These are phyloP conservation scores for Steinernema feltiae DNA, from an alignment of 1,140 invertebrate genomes.

Conservation along the genomic window DNA sequence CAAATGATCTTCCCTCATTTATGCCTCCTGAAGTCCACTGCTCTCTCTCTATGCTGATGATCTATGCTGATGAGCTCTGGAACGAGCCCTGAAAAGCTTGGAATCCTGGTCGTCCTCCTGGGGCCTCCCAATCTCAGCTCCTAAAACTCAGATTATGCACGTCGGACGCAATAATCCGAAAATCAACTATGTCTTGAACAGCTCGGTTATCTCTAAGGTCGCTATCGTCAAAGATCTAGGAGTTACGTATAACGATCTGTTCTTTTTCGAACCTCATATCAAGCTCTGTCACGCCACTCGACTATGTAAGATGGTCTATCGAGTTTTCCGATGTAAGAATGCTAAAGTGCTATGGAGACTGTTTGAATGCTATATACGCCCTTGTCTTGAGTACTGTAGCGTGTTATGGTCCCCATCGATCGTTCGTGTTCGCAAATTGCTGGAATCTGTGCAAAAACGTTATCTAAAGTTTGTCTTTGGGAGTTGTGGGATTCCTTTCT, in stretches of 20 bases:
- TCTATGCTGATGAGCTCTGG: not conserved
- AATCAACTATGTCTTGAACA: not conserved
- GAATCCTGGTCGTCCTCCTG: not conserved
- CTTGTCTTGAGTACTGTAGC: not conserved
- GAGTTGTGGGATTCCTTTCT: not conserved
- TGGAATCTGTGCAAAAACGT: too few relatives aligned
- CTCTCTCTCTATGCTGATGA: not conserved
- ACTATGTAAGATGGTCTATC: not conserved
- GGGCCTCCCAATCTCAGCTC: not conserved
- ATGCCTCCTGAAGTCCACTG: too few relatives aligned
- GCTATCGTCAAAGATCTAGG: not conserved
- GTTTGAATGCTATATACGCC: not conserved
- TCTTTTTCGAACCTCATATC: not conserved
- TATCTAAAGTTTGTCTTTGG: too few relatives aligned
- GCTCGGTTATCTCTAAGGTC: not conserved
- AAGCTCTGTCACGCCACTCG: too few relatives aligned
- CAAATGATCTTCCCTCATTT: too few relatives aligned
- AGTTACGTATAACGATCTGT: not conserved
- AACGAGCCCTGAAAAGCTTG: not conserved
- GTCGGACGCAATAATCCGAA: not conserved
- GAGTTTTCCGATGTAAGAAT: not conserved
- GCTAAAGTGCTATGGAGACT: not conserved
- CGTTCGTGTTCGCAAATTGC: too few relatives aligned
- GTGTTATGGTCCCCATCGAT: too few relatives aligned
- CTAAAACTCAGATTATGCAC: not conserved